phyloP scores from a whole-genome alignment of 2,888 invertebrate species.

The Congeria kusceri region DNA sequence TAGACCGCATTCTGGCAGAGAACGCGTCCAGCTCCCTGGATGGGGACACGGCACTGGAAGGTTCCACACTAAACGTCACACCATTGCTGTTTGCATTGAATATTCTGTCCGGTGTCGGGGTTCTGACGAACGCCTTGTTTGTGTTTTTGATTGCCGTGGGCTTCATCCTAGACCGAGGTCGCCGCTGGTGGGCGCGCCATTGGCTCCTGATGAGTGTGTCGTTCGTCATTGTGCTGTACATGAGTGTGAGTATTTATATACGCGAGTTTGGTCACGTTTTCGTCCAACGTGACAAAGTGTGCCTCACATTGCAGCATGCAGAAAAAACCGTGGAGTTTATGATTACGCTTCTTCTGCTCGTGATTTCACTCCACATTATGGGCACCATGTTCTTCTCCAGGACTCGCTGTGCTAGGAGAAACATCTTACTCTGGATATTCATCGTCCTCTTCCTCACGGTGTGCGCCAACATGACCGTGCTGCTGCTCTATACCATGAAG shows the following conservation, averaged over 20 bases:
- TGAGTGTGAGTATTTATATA: slow-evolving; percentile 49
- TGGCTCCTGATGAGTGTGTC: slow-evolving; percentile 57
- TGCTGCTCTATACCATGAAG: slow-evolving; percentile 50
- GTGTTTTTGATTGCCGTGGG: slow-evolving; percentile 58
- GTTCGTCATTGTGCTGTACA: slow-evolving; percentile 45
- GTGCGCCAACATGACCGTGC: slow-evolving; percentile 49
- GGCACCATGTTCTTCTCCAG: slow-evolving; percentile 23
- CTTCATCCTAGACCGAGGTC: slow-evolving; percentile 49
- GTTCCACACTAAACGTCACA: background rate
- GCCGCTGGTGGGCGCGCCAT: slow-evolving; percentile 53
- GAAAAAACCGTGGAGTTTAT: slow-evolving; percentile 56
- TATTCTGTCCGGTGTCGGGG: slow-evolving; percentile 55
- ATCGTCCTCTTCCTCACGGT: slow-evolving; percentile 55
- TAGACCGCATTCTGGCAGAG: background rate
- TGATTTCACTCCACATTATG: slow-evolving; percentile 46
- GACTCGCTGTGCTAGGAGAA: slow-evolving; percentile 35
- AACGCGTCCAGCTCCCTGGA: background rate
- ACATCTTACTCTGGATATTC: slow-evolving; percentile 52
- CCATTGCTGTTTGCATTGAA: slow-evolving; percentile 52
- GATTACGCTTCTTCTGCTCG: slow-evolving; percentile 35
- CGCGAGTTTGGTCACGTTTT: slow-evolving; percentile 33
- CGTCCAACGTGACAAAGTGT: slow-evolving; percentile 30
- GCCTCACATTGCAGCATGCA: slow-evolving; percentile 51
- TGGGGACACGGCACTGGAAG: background rate
- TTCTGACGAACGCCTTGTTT: slow-evolving; percentile 53